Percentiles rank a stretch among this genome's conserved stretches.
These are phyloP conservation scores for Montifringilla adamsi DNA, from an alignment of 2,113 vertebrate species.

Conservation along the genomic window DNA sequence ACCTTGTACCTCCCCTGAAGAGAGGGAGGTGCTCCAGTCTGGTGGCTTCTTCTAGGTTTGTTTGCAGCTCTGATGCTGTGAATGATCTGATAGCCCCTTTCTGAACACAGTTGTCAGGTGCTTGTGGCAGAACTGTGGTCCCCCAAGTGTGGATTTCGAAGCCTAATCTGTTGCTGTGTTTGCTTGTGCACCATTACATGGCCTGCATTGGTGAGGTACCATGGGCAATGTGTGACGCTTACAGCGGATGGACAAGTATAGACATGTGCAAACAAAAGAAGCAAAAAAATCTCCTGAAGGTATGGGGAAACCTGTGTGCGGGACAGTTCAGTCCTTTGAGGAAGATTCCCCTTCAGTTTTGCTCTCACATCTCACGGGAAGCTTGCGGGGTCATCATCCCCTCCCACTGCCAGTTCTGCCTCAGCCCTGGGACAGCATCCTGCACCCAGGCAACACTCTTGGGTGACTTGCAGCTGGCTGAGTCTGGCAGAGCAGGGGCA, in stretches of 20 bases:
- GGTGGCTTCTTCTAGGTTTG: neutral
- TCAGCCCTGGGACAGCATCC: neutral
- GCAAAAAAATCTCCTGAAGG: neutral
- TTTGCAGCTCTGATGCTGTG: neutral
- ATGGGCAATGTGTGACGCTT: fast-evolving
- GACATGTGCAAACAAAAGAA: neutral
- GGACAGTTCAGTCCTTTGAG: neutral
- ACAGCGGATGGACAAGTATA: fast-evolving
- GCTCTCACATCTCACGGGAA: neutral
- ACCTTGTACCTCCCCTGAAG: neutral
- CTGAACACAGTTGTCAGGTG: neutral
- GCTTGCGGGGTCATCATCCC: fast-evolving
- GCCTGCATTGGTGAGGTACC: neutral
- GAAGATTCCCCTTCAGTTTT: neutral
- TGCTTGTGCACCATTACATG: neutral
- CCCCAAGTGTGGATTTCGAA: neutral
- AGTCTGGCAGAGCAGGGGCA: neutral
- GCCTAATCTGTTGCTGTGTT: neutral
- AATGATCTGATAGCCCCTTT: neutral
- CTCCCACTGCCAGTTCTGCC: neutral
- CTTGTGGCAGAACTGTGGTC: neutral
- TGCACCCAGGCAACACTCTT: neutral
- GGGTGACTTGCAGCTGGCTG: neutral
- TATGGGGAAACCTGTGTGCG: neutral
- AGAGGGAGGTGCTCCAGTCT: neutral